Percentiles rank a stretch among this genome's conserved stretches.
Conservation (phyloP, 2,113 vertebrate species). For the Amblyornis subalaris region DNA sequence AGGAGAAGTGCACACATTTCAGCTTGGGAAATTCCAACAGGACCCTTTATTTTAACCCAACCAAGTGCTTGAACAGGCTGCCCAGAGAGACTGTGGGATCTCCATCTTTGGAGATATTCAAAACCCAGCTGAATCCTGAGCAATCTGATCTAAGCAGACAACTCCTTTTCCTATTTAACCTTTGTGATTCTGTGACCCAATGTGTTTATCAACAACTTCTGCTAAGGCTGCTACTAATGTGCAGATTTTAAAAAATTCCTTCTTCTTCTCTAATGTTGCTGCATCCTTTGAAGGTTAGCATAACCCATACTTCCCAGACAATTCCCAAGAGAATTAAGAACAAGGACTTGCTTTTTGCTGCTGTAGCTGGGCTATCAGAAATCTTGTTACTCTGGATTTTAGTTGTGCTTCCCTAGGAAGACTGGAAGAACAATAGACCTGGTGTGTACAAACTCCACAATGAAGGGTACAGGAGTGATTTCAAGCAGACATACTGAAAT, state of each 20-base stretch:
- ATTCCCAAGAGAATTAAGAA: not conserved
- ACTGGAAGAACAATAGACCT: not conserved
- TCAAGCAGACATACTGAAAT: not conserved
- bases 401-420: not conserved
- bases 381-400: not conserved
- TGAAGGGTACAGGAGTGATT: not conserved
- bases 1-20: rapidly evolving
- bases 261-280: not conserved
- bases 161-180: not conserved
- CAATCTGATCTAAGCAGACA: not conserved
- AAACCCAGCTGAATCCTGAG: not conserved
- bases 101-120: not conserved
- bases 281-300: not conserved
- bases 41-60: not conserved
- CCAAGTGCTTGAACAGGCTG: not conserved
- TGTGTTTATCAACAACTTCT: not conserved
- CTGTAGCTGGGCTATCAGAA: not conserved
- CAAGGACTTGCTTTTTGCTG: not conserved
- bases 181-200: not conserved
- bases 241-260: not conserved
- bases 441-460: not conserved
- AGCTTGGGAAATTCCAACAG: not conserved
- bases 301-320: not conserved
- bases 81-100: not conserved
- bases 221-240: not conserved